These are phyloP conservation scores for Agrotis clavis DNA, from an alignment of 2,888 invertebrate genomes.

Conservation along the genomic window DNA sequence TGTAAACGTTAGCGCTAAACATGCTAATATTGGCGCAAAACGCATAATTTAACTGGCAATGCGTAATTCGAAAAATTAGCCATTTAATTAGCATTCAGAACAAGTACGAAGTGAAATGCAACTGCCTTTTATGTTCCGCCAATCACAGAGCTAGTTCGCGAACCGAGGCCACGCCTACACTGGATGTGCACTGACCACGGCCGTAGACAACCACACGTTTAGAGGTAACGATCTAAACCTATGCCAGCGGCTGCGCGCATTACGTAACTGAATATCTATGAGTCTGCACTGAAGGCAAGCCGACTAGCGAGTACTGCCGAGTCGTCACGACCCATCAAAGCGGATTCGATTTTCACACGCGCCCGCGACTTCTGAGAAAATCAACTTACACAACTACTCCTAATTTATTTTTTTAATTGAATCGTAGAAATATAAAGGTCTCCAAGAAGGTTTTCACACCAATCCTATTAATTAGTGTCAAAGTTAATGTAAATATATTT, in stretches of 20 bases:
- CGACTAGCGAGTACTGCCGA: constrained; percentile 34
- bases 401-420: constrained; percentile 61
- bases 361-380: constrained; percentile 64
- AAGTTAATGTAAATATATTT: constrained; percentile 71
- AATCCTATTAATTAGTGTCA: constrained; percentile 76
- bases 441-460: constrained; percentile 51
- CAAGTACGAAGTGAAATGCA: constrained; percentile 85
- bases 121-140: constrained; percentile 80
- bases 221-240: constrained; percentile 67
- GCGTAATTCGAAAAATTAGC: constrained; percentile 69
- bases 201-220: constrained; percentile 65
- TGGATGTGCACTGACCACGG: constrained; percentile 75
- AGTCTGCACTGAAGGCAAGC: constrained; percentile 58
- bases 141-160: constrained; percentile 77
- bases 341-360: constrained; percentile 70
- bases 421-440: constrained; percentile 54
- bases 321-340: constrained; percentile 64
- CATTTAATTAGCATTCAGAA: constrained; percentile 80
- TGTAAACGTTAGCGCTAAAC: constrained; percentile 47
- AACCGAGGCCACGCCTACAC: constrained; percentile 85
- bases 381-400: constrained; percentile 54
- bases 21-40: constrained; percentile 57
- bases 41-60: constrained; percentile 43
- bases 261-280: constrained; percentile 64
- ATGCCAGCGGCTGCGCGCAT: constrained; percentile 58